Evolutionary conservation across 1,140 invertebrate species (phyloP).

Genomic region (Diuraphis noxia): DNA sequence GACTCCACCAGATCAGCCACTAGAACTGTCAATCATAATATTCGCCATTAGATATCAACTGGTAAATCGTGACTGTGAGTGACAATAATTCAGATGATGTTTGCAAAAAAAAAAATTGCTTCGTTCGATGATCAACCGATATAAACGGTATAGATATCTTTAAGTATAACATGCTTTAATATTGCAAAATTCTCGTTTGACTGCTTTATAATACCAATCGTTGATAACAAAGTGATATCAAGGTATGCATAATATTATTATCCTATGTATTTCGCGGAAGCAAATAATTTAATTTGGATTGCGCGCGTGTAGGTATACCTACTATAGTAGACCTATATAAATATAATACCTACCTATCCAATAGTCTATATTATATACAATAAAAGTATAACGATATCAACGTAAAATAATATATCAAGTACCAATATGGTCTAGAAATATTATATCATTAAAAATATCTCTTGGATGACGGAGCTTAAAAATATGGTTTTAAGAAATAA

Average conservation of each 20-base stretch:
- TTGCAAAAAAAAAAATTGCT: neutral
- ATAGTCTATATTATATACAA: too few relatives aligned
- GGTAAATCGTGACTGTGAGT: neutral
- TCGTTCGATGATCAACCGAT: neutral
- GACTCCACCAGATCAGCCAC: neutral
- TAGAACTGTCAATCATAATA: neutral
- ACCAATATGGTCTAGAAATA: neutral
- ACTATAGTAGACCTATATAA: neutral
- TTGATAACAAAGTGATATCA: too few relatives aligned
- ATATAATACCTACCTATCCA: too few relatives aligned
- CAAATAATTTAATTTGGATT: conserved; percentile 14
- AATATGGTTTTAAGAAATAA: neutral
- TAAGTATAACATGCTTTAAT: neutral
- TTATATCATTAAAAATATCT: neutral
- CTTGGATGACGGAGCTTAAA: neutral
- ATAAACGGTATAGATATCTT: conserved; percentile 3
- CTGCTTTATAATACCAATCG: conserved; percentile 22
- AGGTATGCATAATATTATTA: neutral
- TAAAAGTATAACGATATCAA: neutral
- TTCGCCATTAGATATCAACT: neutral
- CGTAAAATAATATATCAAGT: neutral
- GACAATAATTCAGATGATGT: neutral
- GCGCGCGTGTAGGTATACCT: neutral
- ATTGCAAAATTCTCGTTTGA: neutral
- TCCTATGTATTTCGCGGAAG: neutral